Percentiles rank a stretch among this genome's conserved stretches.
These are phyloP conservation scores for Elysia crispata DNA, from an alignment of 2,888 invertebrate genomes.

Conservation along the genomic window DNA sequence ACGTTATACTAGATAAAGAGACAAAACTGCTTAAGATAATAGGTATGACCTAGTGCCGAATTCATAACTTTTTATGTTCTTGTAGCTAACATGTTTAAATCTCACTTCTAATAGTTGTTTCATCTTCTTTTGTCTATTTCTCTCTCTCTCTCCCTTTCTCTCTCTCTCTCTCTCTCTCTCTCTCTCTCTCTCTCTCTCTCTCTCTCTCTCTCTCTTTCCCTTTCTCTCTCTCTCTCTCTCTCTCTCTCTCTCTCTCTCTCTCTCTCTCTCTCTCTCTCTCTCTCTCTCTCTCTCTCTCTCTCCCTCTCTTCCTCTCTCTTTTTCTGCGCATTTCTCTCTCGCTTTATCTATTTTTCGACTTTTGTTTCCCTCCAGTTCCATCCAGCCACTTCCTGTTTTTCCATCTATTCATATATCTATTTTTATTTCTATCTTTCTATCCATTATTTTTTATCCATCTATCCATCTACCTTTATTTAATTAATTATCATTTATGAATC, in stretches of 20 bases:
- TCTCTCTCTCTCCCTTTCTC: not conserved
- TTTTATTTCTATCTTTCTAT: not conserved
- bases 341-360: too few relatives aligned
- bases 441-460: not conserved
- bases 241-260: constrained; percentile 25
- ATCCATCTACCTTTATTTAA: too few relatives aligned
- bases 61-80: not conserved
- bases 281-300: not conserved
- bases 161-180: not conserved
- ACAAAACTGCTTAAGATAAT: not conserved
- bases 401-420: constrained; percentile 11
- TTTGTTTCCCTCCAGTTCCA: not conserved
- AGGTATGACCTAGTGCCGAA: not conserved
- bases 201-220: not conserved
- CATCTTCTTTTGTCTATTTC: not conserved
- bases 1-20: not conserved
- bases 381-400: not conserved
- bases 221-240: constrained; percentile 10
- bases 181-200: too few relatives aligned
- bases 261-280: not conserved
- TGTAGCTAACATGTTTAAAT: too few relatives aligned
- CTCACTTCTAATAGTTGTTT: too few relatives aligned
- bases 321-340: too few relatives aligned
- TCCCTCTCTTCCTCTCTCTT: not conserved
- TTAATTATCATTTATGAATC: too few relatives aligned